Evolutionary conservation across 2,888 invertebrate genomes (phyloP), one percentile per base, ranked within the genome.

Genomic region (Caenorhabditis becei): DNA sequence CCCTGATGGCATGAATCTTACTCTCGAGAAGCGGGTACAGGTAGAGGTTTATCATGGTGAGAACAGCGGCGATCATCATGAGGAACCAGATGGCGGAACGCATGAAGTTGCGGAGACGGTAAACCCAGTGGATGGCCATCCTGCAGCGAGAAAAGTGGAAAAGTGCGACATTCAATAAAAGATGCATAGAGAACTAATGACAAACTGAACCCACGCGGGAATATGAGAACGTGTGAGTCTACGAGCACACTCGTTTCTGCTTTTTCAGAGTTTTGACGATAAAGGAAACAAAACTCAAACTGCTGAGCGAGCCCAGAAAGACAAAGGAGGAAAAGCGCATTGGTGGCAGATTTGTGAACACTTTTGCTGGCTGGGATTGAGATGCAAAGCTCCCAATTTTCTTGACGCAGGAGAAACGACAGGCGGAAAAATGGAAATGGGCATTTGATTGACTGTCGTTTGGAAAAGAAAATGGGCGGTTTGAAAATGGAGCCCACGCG

Each of bases 361-460:
- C 20, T 35, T 58, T 37, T 58, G n/a, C 32, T 18, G 10, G 18
- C 20, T 20, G 5, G 11, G 37, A 58, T 28, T 58, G 37, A 58
- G 58, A 58, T 35, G 58, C 58, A 35, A 35, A 37, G 35, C 58
- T 58, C 35, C 23, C 58, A 58, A 58, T 58, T 58, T 58, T 37
- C 58, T 35, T 35, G 54, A 54, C 41, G 41, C 41, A 41, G 16
- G 41, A 5, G 41, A 41, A 41, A 41, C 41, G 41, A 41, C 41
- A 10, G 41, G 14, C 41, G 14, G 41, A 41, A 16, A 41, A 41
- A 41, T 41, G 41, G 41, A 41, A 41, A 41, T 41, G 41, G 41
- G 10, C 41, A 16, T 41, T 41, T 41, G 41, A 41, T 41, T 41
- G 41, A 41, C 41, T 41, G 14, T 41, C 41, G 41, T 41, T 41